phyloP scores from a whole-genome alignment of 2,797 vertebrate species.

The Eremophila alpestris region DNA sequence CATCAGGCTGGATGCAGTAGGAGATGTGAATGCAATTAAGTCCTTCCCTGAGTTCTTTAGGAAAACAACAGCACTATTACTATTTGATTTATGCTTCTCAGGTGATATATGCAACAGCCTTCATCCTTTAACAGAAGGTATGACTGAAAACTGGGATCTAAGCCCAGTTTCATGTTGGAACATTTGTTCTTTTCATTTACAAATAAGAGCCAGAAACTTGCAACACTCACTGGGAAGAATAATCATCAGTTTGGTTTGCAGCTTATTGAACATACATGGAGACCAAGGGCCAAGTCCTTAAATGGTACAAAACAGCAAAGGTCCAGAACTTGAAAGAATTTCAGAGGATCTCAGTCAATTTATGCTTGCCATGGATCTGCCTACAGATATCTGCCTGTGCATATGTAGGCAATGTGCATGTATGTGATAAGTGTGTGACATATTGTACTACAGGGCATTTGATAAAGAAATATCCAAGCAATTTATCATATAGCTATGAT shows the following conservation, averaged over 20 bases:
- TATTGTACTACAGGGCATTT: neutral
- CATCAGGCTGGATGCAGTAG: constrained; percentile 26
- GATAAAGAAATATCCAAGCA: constrained; percentile 35
- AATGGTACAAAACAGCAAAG: neutral
- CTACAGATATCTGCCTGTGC: neutral
- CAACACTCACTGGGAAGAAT: neutral
- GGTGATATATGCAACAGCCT: constrained; percentile 51
- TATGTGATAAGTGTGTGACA: neutral
- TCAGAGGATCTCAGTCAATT: neutral
- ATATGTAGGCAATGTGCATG: neutral
- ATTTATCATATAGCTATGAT: neutral
- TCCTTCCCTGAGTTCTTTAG: constrained; percentile 37
- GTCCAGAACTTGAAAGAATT: neutral
- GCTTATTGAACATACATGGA: neutral
- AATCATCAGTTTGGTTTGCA: constrained; percentile 11
- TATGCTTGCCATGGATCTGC: neutral
- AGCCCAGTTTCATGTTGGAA: constrained; percentile 59
- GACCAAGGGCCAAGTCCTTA: neutral
- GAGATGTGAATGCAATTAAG: constrained; percentile 20
- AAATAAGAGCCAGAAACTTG: constrained; percentile 44
- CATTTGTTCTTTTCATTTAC: constrained; percentile 33
- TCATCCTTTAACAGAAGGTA: constrained; percentile 2
- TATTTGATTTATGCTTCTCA: constrained; percentile 47
- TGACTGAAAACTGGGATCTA: constrained; percentile 38
- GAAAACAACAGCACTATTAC: constrained; percentile 43